A percentile compares a stretch with the other conserved stretches of the same genome.
These are phyloP conservation scores for Jacana jacana DNA, from an alignment of 2,113 vertebrate species.

Conservation along the genomic window DNA sequence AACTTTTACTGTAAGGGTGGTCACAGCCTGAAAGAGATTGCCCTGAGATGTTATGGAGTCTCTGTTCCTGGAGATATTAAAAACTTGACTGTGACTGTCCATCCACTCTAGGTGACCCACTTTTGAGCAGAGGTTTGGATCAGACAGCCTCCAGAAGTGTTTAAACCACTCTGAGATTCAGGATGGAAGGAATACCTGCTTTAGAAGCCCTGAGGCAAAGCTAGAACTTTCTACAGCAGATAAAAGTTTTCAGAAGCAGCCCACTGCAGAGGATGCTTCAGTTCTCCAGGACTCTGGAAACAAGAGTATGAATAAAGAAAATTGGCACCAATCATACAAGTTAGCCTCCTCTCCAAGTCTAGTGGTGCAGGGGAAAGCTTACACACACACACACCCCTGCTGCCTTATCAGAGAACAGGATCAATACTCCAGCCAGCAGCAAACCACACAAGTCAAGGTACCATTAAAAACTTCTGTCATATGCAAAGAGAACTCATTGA, in stretches of 20 bases:
- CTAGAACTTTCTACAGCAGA: neutral
- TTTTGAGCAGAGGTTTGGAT: neutral
- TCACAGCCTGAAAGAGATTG: neutral
- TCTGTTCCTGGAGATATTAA: neutral
- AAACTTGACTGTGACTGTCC: neutral
- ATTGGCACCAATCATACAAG: neutral
- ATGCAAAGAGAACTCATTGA: neutral
- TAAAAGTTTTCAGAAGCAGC: neutral
- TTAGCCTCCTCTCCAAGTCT: neutral
- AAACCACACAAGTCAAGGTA: neutral
- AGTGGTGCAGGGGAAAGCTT: neutral
- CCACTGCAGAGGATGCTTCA: neutral
- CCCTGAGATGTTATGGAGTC: neutral
- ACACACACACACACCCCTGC: neutral
- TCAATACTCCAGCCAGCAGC: neutral
- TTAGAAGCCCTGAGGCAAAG: neutral
- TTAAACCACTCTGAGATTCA: neutral
- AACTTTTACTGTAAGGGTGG: neutral
- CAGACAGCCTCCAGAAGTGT: neutral
- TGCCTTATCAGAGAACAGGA: neutral
- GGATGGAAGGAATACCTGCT: neutral
- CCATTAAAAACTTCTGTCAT: neutral
- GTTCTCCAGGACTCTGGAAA: neutral
- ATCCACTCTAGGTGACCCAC: neutral
- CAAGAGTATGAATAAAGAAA: neutral